Base-by-base conservation (phyloP, 2,113 vertebrate genomes). In the Brachypteracias leptosomus region DNA sequence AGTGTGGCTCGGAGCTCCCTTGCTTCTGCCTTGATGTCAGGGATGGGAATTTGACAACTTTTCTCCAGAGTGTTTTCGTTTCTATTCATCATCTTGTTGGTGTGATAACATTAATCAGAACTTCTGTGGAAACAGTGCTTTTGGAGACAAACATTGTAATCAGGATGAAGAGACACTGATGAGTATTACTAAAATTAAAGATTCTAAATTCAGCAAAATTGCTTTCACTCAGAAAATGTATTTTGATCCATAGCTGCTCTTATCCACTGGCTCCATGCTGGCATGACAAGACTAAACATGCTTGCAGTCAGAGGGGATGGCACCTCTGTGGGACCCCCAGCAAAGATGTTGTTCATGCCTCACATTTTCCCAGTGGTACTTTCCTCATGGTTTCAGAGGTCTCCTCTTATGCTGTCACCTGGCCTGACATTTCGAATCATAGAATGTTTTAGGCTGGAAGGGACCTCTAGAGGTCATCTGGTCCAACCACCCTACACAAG, bases 101-200 rank as follows among this genome's bases (percentile, higher is more conserved):
- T 94, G 52, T 96, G 93, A 92, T 96, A 96, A 97, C 83, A 92
- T 93, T 94, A 94, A 96, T 95, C 92, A 95, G 85, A 85, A 93
- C 36, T 96, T 96, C 85, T 44, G 85, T 92, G 90, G 95, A 96
- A 96, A 89, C 65, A 93, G 88, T 97, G 90, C 93, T 96, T 95
- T 94, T 88, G 83, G 76, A 89, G 76, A 88, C 1, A 13, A 97
- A 94, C 88, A 81, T 96, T 96, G 92, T 92, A 96, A 97, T 96
- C 93, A 93, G 80, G 76, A 90, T 94, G 92, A 96, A 96, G 95
- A 96, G 96, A 81, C 49, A 63, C 73, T 97, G 95, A 97, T 96
- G 85, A 94, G 52, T 68, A 72, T 36, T 89, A 79, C 95, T 90
- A 94, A 96, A 97, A 96, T 95, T 93, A 90, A 93, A 47, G 88